Percentiles rank a stretch among this genome's conserved stretches.
These are phyloP conservation scores for Paragorgia papillata DNA, from an alignment of 92 coral and sea anemone species.

Conservation along the genomic window DNA sequence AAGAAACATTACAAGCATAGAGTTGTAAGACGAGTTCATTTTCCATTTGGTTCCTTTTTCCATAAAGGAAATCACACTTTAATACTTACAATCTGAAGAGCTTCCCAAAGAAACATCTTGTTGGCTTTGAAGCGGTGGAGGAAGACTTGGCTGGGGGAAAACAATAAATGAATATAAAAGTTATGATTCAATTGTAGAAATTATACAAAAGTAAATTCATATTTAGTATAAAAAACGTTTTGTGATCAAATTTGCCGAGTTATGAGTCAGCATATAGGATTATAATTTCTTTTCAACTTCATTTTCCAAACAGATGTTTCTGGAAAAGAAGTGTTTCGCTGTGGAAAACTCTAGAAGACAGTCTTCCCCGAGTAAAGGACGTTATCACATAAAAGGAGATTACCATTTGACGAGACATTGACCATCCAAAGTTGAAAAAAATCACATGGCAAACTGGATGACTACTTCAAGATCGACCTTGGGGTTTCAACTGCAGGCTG, in stretches of 20 bases:
- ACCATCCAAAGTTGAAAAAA: background rate
- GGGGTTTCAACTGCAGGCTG: background rate
- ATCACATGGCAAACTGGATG: background rate
- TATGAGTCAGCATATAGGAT: too few relatives aligned
- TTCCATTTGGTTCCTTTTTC: too few relatives aligned
- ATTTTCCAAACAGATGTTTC: conserved; percentile 19
- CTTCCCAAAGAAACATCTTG: conserved; percentile 91
- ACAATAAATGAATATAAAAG: background rate
- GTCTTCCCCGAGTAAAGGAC: too few relatives aligned
- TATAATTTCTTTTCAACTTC: background rate
- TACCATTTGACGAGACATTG: conserved; percentile 34
- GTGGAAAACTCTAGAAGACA: background rate
- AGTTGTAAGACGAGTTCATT: too few relatives aligned
- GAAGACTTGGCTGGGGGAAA: conserved; percentile 34
- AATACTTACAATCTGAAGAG: conserved; percentile 90
- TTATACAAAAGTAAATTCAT: background rate
- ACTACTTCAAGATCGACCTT: background rate
- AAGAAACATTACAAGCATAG: too few relatives aligned
- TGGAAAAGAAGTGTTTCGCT: background rate
- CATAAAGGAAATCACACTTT: too few relatives aligned
- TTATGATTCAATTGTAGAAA: background rate
- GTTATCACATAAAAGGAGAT: background rate
- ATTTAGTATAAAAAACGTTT: too few relatives aligned
- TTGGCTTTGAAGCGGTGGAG: conserved; percentile 74
- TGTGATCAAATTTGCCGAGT: too few relatives aligned